phyloP scores from a whole-genome alignment of 2,797 vertebrate species.

The Pangasius krempfi region DNA sequence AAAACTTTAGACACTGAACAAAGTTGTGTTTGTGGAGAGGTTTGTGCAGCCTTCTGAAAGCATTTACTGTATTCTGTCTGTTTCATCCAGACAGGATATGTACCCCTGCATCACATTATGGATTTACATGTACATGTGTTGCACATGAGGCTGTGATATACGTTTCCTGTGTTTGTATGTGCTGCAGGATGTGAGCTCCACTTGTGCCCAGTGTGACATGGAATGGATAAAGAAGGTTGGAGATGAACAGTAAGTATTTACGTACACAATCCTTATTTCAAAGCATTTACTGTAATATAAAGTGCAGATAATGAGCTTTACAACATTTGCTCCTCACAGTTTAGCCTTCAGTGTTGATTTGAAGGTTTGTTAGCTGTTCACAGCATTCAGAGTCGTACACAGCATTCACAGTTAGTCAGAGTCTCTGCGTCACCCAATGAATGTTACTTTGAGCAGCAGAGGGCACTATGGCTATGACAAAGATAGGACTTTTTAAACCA shows the following conservation, averaged over 20 bases:
- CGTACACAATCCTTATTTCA: not conserved
- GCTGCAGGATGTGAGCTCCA: slow-evolving; percentile 85
- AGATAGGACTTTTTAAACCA: slow-evolving; percentile 35
- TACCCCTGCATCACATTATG: not conserved
- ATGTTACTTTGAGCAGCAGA: slow-evolving; percentile 66
- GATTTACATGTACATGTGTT: not conserved
- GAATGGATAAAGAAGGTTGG: slow-evolving; percentile 98
- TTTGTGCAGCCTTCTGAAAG: not conserved
- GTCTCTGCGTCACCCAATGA: not conserved
- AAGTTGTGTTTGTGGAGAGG: not conserved
- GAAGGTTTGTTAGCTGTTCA: not conserved
- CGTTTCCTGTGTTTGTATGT: slow-evolving; percentile 15
- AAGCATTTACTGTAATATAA: not conserved
- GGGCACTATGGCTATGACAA: slow-evolving; percentile 75
- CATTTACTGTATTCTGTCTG: not conserved
- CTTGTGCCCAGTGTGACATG: slow-evolving; percentile 92
- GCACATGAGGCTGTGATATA: not conserved
- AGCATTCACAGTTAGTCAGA: not conserved
- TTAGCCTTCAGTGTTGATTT: not conserved
- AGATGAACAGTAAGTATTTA: slow-evolving; percentile 93
- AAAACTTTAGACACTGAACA: not conserved
- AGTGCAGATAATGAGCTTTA: not conserved
- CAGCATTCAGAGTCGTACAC: not conserved
- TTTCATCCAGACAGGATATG: not conserved
- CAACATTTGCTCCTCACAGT: not conserved